Conservation (phyloP, 1,140 invertebrate species). For the Caenorhabditis latens region DNA sequence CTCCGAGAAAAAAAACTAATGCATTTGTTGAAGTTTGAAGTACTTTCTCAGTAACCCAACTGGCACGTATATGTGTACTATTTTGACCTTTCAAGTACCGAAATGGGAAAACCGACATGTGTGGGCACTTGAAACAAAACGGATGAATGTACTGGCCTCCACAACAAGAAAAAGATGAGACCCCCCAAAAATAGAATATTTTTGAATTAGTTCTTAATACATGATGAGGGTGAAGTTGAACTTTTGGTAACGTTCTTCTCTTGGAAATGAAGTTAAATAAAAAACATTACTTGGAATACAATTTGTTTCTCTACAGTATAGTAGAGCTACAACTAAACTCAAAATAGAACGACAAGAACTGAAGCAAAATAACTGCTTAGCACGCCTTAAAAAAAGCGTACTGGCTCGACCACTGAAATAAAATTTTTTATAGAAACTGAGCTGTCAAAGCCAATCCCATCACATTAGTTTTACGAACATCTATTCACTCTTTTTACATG, state of each 20-base stretch:
- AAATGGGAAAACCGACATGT: conserved; percentile 5
- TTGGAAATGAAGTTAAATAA: no score
- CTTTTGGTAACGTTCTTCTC: no score
- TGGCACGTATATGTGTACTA: background rate
- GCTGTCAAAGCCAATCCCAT: background rate
- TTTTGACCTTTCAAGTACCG: conserved; percentile 20
- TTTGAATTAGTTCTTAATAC: no score
- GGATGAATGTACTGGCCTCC: background rate
- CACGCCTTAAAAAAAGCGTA: background rate
- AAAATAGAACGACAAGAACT: no score
- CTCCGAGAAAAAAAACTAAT: no score
- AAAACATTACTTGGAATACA: no score
- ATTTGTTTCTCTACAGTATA: no score
- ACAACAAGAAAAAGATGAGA: background rate
- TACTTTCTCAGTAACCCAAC: background rate
- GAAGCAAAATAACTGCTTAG: background rate
- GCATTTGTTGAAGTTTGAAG: no score
- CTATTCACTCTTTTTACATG: background rate
- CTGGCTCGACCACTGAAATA: background rate
- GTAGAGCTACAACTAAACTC: no score
- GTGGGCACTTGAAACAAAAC: conserved; percentile 48
- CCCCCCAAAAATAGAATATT: no score
- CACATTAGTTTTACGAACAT: background rate
- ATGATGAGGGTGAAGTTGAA: no score
- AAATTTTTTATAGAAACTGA: background rate